A percentile compares a stretch with the other conserved stretches of the same genome.
phyloP scores from a whole-genome alignment of 1,140 invertebrate species.

The Delia radicum region DNA sequence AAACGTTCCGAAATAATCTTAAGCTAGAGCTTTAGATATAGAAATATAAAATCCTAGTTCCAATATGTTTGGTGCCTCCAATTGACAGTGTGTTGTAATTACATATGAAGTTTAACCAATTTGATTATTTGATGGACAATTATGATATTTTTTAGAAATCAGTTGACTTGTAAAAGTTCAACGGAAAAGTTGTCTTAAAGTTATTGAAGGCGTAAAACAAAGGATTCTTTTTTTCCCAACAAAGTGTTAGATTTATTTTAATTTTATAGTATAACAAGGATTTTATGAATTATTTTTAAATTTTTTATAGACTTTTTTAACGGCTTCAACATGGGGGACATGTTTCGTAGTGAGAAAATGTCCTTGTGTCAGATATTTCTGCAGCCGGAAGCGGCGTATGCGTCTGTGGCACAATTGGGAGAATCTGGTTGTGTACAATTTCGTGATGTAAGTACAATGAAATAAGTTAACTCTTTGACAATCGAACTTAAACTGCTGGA shows the following conservation, averaged over 20 bases:
- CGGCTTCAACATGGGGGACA: constrained; percentile 64
- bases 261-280: no score
- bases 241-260: background rate
- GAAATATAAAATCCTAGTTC: background rate
- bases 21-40: no score
- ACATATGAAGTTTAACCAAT: no score
- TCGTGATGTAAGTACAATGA: constrained; percentile 30
- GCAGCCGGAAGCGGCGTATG: constrained; percentile 86
- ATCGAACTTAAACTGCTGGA: no score
- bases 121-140: constrained; percentile 2
- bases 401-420: constrained; percentile 82
- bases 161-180: background rate
- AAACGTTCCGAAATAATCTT: no score
- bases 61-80: no score
- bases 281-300: no score
- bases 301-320: background rate
- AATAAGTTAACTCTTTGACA: constrained; percentile 62
- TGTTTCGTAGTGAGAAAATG: constrained; percentile 89
- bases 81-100: no score
- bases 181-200: no score
- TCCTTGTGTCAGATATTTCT: constrained; percentile 84
- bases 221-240: background rate
- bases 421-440: constrained; percentile 88
- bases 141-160: background rate
- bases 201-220: no score